Percentiles rank a stretch among this genome's conserved stretches.
These are phyloP conservation scores for Heteractis magnifica DNA, from an alignment of 92 coral and sea anemone genomes.

Conservation along the genomic window DNA sequence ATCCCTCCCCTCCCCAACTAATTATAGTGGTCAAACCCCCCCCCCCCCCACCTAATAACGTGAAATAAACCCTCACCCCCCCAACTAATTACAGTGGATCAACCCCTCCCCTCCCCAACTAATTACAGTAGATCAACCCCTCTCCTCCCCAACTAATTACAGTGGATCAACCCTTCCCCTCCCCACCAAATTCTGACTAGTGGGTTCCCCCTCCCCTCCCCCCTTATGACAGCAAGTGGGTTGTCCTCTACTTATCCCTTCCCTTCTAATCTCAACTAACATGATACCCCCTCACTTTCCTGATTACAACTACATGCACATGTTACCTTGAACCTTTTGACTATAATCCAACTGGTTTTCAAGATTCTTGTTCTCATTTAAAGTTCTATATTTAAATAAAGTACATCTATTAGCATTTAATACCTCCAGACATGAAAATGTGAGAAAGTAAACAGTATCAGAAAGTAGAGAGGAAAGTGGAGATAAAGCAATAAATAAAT, in stretches of 20 bases:
- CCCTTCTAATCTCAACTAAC: neutral
- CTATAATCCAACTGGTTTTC: constrained; percentile 19
- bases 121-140: neutral
- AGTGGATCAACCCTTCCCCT: neutral
- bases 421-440: neutral
- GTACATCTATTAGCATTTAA: too few relatives aligned
- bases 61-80: too few relatives aligned
- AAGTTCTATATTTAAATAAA: neutral
- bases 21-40: too few relatives aligned
- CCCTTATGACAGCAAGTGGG: too few relatives aligned
- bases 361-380: constrained; percentile 20
- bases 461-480: neutral
- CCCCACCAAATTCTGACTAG: too few relatives aligned
- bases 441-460: neutral
- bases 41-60: too few relatives aligned
- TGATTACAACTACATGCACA: too few relatives aligned
- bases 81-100: too few relatives aligned
- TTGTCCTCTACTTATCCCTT: too few relatives aligned
- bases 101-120: neutral
- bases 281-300: neutral
- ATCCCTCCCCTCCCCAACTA: too few relatives aligned
- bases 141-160: neutral
- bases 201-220: too few relatives aligned
- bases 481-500: neutral
- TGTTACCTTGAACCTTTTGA: constrained; percentile 19